Percentiles rank a stretch among this genome's conserved stretches.
Conservation (phyloP, 2,113 vertebrate species). For the Fulica atra region DNA sequence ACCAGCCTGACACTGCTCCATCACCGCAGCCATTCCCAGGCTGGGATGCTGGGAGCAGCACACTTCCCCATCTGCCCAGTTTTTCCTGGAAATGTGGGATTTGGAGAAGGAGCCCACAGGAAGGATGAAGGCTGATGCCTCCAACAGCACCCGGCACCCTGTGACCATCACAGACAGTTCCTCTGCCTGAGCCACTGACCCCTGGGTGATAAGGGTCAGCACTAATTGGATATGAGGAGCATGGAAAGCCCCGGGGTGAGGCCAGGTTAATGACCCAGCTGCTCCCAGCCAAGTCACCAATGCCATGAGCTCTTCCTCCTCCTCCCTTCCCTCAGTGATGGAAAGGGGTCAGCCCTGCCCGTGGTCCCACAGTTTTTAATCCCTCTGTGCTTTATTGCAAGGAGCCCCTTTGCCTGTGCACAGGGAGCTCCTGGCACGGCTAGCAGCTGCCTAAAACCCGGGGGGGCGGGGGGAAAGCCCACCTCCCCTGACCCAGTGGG, state of each 20-base stretch:
- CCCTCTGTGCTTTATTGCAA: rapidly evolving
- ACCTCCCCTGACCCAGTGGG: no score
- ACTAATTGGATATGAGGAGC: background rate
- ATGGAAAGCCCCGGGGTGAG: background rate
- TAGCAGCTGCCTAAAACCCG: background rate
- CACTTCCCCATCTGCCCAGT: background rate
- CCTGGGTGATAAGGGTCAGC: background rate
- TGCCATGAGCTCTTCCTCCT: background rate
- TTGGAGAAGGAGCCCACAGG: rapidly evolving
- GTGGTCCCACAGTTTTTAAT: background rate
- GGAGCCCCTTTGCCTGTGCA: rapidly evolving
- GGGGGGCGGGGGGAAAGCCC: rapidly evolving
- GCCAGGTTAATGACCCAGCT: background rate
- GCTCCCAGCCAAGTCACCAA: background rate
- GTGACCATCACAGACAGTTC: background rate
- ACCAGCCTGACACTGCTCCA: no score
- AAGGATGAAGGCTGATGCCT: background rate
- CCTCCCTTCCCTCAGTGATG: background rate
- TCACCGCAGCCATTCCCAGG: background rate
- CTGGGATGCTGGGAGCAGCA: rapidly evolving
- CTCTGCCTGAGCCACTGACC: background rate
- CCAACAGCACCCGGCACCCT: background rate
- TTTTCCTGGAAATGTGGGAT: background rate
- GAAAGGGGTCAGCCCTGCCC: background rate
- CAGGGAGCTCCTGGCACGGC: rapidly evolving